Base-by-base conservation (phyloP, 92 coral and sea anemone species). In the Epizoanthus ramosus region DNA sequence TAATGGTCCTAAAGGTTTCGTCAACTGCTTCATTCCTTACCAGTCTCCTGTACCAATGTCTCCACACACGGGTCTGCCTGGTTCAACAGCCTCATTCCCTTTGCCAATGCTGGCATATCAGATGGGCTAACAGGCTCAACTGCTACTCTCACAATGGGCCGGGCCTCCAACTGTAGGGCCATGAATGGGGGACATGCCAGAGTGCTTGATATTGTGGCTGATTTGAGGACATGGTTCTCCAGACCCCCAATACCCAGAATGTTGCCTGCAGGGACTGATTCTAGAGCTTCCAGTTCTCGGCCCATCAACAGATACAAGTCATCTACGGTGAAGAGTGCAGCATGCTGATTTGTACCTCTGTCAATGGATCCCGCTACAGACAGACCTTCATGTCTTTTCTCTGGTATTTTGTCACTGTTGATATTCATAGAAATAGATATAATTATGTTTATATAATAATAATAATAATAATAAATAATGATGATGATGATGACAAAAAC, bases 11-110 rank as follows among this genome's bases (percentile, higher is more conserved):
- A 50, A 50, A 10, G 2, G 54, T 37, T 37, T 37, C 6, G 1
- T 37, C 43, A 37, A 37, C 5, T 37, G 43, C 54, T 50, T 50
- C 54, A 19, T 50, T 71, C 1, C 92, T 66, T 82, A 95, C 98
- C 98, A 69, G 99, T 97, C 73, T 89, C 92, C 73, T 94, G 98
- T 37, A 94, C 97, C 0, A 94, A 87, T 22, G 98, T 95, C 73
- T 97, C 99, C 8, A 97, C 98, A 87, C 98, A 94, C 14, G 99
- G 99, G 67, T 97, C 99, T 12, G 99, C 99, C 85, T 97, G 99
- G 85, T 97, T 97, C 58, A 97, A 87, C 74, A 97, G 92, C 73
- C 98, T 88, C 91, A 97, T 92, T 66, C 99, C 99, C 67, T 97
- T 93, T 28, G 93, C 91, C 14, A 97, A 74, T 18, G 94, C 97